Conservation (phyloP, 2,113 vertebrate species). For the Chascanopsetta lugubris region DNA sequence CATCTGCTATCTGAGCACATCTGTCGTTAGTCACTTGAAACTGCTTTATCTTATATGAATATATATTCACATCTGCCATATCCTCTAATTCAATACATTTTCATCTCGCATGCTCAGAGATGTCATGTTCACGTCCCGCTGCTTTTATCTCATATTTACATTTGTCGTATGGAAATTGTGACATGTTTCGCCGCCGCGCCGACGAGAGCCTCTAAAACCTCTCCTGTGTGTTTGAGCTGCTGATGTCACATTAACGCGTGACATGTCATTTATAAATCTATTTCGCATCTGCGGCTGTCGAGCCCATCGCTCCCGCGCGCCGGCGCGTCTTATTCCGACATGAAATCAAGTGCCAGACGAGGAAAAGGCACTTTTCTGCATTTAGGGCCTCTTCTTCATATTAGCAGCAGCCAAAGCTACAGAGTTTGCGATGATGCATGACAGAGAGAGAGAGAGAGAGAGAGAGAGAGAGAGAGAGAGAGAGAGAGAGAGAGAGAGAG, state of each 20-base stretch:
- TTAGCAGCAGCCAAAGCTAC: neutral
- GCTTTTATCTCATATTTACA: too few species aligned
- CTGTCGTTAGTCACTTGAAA: neutral
- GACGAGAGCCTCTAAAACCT: neutral
- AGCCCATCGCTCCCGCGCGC: neutral
- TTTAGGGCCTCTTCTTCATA: neutral
- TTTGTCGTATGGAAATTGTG: too few species aligned
- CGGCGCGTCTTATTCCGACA: constrained; percentile 13
- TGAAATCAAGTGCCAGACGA: constrained; percentile 5
- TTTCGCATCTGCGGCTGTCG: neutral
- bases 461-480: neutral
- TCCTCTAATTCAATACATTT: too few species aligned
- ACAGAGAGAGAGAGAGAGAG: too few species aligned
- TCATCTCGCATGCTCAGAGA: neutral
- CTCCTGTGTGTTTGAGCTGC: too few species aligned
- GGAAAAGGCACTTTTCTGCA: constrained; percentile 1
- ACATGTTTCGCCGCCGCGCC: too few species aligned
- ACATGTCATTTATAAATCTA: neutral
- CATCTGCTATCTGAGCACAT: neutral
- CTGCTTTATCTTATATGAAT: neutral
- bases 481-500: neutral
- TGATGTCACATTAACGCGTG: neutral
- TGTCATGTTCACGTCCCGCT: too few species aligned
- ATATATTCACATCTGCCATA: too few species aligned
- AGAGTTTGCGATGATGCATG: neutral